Conservation (phyloP, 2,113 vertebrate species). For the Okapia johnstoni region DNA sequence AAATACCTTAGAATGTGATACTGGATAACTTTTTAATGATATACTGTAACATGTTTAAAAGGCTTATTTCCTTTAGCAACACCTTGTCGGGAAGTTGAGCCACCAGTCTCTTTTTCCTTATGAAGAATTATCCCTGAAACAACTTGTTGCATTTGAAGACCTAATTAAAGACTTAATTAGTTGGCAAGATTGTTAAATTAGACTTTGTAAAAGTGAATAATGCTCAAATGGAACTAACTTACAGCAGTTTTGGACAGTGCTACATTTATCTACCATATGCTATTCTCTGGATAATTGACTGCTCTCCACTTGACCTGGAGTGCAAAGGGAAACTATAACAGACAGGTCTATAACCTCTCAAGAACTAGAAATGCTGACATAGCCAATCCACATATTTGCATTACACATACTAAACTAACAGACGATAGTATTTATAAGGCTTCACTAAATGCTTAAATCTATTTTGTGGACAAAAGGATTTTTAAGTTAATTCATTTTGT, state of each 20-base stretch:
- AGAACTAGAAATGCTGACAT: slow-evolving; percentile 49
- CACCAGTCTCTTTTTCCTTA: slow-evolving; percentile 55
- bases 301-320: slow-evolving; percentile 22
- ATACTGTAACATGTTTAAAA: neutral
- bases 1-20: neutral
- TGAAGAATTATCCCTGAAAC: slow-evolving; percentile 56
- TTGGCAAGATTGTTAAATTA: slow-evolving; percentile 35
- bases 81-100: slow-evolving; percentile 35
- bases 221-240: neutral
- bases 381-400: slow-evolving; percentile 63
- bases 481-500: slow-evolving; percentile 83
- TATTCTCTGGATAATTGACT: slow-evolving; percentile 22
- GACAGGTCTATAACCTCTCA: neutral
- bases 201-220: neutral
- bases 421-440: slow-evolving; percentile 73
- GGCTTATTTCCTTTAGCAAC: slow-evolving; percentile 41
- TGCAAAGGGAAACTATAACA: neutral
- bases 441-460: slow-evolving; percentile 78
- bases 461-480: slow-evolving; percentile 78
- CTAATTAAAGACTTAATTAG: slow-evolving; percentile 46
- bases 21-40: neutral
- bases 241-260: neutral
- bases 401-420: slow-evolving; percentile 67
- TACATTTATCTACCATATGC: neutral
- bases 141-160: slow-evolving; percentile 45